Base-by-base conservation (phyloP, 2,113 vertebrate genomes). In the Vireo altiloquus region DNA sequence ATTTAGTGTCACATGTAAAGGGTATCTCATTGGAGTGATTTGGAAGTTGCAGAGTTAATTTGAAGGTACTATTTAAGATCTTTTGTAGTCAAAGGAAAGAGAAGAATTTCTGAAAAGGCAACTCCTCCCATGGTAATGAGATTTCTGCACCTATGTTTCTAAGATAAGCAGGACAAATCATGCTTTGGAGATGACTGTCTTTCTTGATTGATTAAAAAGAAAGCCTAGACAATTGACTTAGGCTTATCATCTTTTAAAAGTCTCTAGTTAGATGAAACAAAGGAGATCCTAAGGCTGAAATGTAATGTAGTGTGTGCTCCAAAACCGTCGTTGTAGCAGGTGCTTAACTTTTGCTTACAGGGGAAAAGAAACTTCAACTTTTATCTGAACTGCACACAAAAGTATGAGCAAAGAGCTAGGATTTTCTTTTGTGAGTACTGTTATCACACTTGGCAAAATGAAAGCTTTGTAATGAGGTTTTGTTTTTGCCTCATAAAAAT, bases 91-190 rank as follows among this genome's bases (percentile, higher is more conserved):
- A 75, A 90, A 85, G 7, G 15, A 70, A 76, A 65, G 30, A 60
- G 35, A 54, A 5, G 44, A 42, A 50, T 72, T 93, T 95, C 59
- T 83, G 71, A 70, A 95, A 90, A 90, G 39, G 19, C 18, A 90
- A n/a, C 71, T 93, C 35, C 49, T 90, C 46, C 54, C 37, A 66
- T 3, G 11, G 23, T 83, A 96, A 92, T 92, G 89, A 90, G 71
- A 90, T 81, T 92, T 74, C 79, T 81, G 59, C 76, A 90, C 68
- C 76, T 78, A 77, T 69, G 30, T 66, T 93, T 92, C 47, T 59
- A 54, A 92, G 94, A 97, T 90, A 97, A 95, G 75, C 42, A 93
- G 85, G 63, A 86, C 40, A 77, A 92, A 86, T 80, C 47, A 63
- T 59, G 18, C 52, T 86, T 86, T 88, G 82, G 76, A 93, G 76